These are phyloP conservation scores for Phanerotoma sp. DNA, from an alignment of 2,888 invertebrate genomes.

Conservation along the genomic window DNA sequence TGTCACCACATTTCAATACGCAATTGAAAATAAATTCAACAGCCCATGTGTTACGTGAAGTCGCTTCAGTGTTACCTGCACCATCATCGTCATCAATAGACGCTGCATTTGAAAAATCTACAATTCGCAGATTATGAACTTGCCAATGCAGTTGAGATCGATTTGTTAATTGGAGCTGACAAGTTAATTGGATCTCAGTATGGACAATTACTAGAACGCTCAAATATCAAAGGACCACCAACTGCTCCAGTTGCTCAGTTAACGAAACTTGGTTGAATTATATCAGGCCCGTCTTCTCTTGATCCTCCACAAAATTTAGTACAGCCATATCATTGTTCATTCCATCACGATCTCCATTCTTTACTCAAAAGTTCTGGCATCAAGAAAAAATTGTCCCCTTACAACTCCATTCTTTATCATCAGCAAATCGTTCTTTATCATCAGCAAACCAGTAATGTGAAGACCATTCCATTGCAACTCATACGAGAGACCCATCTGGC, in stretches of 20 bases:
- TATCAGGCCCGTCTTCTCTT: not conserved
- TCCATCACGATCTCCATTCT: not conserved
- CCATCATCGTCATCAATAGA: too few relatives aligned
- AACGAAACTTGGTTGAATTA: not conserved
- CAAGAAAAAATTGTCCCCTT: constrained; percentile 13
- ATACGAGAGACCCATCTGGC: constrained; percentile 1
- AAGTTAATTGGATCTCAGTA: too few relatives aligned
- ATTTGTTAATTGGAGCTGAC: not conserved
- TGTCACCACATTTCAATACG: too few relatives aligned
- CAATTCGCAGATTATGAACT: not conserved
- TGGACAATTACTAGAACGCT: not conserved
- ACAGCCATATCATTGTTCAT: not conserved
- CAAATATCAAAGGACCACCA: not conserved
- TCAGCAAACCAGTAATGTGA: not conserved
- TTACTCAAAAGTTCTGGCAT: constrained; percentile 2
- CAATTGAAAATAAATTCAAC: not conserved
- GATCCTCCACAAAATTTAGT: not conserved
- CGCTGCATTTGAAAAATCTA: not conserved
- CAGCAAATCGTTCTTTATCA: not conserved
- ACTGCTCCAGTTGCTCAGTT: not conserved
- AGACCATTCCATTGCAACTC: not conserved
- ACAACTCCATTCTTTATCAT: too few relatives aligned
- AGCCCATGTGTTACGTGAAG: not conserved
- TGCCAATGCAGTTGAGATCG: not conserved
- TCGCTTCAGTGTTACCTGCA: not conserved